These are phyloP conservation scores for Tanypteryx hageni DNA, from an alignment of 2,888 invertebrate genomes.

Conservation along the genomic window DNA sequence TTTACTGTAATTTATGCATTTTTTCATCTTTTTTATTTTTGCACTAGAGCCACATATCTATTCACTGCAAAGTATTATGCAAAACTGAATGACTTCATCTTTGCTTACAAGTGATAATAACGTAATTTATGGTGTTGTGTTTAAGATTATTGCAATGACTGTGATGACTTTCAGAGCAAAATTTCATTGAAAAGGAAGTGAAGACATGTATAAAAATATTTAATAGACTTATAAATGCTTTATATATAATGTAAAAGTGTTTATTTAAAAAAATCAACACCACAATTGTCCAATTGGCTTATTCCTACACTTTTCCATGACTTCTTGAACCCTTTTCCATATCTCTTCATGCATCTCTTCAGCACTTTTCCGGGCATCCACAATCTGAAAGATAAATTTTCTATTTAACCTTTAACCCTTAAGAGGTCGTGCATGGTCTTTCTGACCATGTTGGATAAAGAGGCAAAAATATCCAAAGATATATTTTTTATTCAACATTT, in stretches of 20 bases:
- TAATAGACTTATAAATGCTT: slow-evolving; percentile 9
- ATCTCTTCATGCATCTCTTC: slow-evolving; percentile 76
- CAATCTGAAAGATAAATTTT: slow-evolving; percentile 56
- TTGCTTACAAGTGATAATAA: no score
- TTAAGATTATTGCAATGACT: neutral
- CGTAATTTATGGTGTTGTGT: no score
- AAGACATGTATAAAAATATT: neutral
- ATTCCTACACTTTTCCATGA: slow-evolving; percentile 73
- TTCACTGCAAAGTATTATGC: neutral
- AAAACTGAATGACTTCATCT: no score
- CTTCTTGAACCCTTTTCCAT: slow-evolving; percentile 73
- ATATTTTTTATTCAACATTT: no score
- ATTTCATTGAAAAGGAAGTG: neutral
- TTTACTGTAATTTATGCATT: neutral
- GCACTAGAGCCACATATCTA: neutral
- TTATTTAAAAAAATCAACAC: slow-evolving; percentile 38
- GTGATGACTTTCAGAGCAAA: neutral
- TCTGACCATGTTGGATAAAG: no score
- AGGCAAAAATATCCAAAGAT: no score
- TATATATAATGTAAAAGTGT: neutral
- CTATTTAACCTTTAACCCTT: no score
- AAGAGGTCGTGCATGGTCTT: no score
- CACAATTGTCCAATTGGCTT: slow-evolving; percentile 75
- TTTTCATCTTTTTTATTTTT: neutral
- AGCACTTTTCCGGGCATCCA: slow-evolving; percentile 68